Conservation (phyloP, 2,797 vertebrate species). For the Paratrypauchen microcephalus region DNA sequence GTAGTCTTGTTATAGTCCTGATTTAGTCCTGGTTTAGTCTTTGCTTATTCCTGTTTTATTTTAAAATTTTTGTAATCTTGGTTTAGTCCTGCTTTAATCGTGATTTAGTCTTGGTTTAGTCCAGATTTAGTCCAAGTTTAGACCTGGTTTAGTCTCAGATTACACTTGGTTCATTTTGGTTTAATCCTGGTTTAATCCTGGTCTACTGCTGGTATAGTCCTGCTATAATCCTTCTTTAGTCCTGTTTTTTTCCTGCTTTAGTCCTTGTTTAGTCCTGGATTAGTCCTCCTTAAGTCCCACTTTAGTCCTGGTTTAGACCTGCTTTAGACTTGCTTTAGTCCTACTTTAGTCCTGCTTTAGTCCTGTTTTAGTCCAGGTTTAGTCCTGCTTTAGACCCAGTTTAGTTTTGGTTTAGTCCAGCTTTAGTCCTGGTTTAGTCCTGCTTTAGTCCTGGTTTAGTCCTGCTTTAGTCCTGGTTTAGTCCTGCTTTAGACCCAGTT, state of each 20-base stretch:
- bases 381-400: too few species aligned
- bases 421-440: not conserved
- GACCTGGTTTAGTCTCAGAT: not conserved
- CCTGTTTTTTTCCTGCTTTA: not conserved
- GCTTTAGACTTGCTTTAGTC: not conserved
- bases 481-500: not conserved
- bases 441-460: not conserved
- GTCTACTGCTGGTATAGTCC: not conserved
- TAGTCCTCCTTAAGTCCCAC: too few species aligned
- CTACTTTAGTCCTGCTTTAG: not conserved
- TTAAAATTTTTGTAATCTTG: too few species aligned
- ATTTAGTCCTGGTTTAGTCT: not conserved
- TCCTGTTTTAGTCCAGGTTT: not conserved
- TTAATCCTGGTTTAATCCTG: not conserved
- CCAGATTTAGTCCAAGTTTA: not conserved
- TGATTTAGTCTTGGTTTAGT: not conserved
- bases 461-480: not conserved
- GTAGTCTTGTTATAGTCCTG: not conserved
- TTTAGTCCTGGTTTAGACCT: not conserved
- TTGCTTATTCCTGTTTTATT: too few species aligned
- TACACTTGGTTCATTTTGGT: too few species aligned
- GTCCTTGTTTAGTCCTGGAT: not conserved
- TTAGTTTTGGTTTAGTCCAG: too few species aligned
- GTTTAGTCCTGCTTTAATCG: too few species aligned
- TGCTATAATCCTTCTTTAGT: not conserved